Evolutionary conservation across 1,140 invertebrate species (phyloP), one percentile per base, ranked within the genome.

Genomic region (Caenorhabditis briggsae): DNA sequence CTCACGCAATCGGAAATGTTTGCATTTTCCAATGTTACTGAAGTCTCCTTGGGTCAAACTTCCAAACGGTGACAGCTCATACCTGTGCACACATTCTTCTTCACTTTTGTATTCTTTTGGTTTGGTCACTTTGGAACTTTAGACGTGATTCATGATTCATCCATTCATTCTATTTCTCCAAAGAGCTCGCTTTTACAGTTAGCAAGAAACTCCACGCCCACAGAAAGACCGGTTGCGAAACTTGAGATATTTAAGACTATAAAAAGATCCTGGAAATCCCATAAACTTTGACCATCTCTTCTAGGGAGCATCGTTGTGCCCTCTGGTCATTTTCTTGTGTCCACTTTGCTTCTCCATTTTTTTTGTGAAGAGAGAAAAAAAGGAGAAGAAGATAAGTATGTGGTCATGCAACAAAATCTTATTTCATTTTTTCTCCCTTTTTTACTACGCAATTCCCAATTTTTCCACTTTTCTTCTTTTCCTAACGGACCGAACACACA

Each of bases 391-490:
- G 70, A 78, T 78, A 78, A 78, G 70, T 78, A 78, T 78, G 70
- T 53, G 70, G 5, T 33, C 46, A 78, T 78, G 70, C 70, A 78
- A 78, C 70, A 78, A 78, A 78, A 78, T 78, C 70, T 78, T 78
- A 50, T 78, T 78, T 78, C 70, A 78, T 78, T 50, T 78, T 50
- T 50, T 46, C 70, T 50, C 46, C 70, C 50, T 43, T 50, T 50
- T 78, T 78, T 78, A 50, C 70, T 78, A 23, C 70, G 64, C 64
- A 70, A 46, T 78, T 78, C 50, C 12, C 70, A 78, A 78, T 48
- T 48, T 33, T 78, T 78, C 65, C 16, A 11, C 14, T 41, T 8
- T n/a, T n/a, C 46, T 14, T 23, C n/a, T 12, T 23, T 50, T 33
- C 12, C 33, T 50, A 78, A 78, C 43, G 33, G 14, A 50, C 70